phyloP scores from a whole-genome alignment of 2,797 vertebrate species.

The Distichodus sexfasciatus region DNA sequence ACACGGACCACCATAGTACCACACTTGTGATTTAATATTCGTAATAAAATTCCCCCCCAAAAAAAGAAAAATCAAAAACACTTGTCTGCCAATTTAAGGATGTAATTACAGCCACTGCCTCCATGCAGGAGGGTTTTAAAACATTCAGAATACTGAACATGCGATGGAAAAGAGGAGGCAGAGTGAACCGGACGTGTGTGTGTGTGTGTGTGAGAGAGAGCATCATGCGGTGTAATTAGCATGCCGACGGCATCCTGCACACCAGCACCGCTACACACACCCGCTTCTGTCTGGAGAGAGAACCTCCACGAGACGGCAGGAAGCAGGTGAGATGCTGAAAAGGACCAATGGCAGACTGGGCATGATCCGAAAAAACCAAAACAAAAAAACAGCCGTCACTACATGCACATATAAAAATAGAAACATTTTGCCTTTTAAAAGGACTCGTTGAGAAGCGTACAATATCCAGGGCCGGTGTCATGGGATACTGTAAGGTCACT shows the following conservation, averaged over 20 bases:
- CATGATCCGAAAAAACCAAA: conserved; percentile 4
- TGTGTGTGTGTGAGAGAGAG: too few relatives aligned
- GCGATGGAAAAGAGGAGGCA: conserved; percentile 43
- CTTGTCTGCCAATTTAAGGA: conserved; percentile 36
- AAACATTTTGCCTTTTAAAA: conserved; percentile 66
- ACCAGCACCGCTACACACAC: background rate
- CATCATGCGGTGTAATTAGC: conserved; percentile 27
- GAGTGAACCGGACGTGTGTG: conserved; percentile 33
- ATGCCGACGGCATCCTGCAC: conserved; percentile 10
- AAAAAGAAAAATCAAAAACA: conserved; percentile 18
- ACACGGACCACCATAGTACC: conserved; percentile 31
- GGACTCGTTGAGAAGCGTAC: conserved; percentile 58
- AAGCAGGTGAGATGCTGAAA: conserved; percentile 4
- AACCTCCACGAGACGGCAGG: background rate
- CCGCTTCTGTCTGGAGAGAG: background rate
- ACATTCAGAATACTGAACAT: conserved; percentile 54
- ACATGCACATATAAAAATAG: conserved; percentile 75
- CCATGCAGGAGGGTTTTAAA: conserved; percentile 31
- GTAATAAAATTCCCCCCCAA: conserved; percentile 49
- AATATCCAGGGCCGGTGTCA: conserved; percentile 62
- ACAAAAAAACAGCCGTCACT: conserved; percentile 37
- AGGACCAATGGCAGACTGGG: conserved; percentile 28
- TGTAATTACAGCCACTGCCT: conserved; percentile 45
- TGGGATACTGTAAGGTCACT: conserved; percentile 67
- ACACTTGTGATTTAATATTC: conserved; percentile 57